Base-by-base conservation (phyloP, 2,888 invertebrate genomes). In the Keiferia lycopersicella region DNA sequence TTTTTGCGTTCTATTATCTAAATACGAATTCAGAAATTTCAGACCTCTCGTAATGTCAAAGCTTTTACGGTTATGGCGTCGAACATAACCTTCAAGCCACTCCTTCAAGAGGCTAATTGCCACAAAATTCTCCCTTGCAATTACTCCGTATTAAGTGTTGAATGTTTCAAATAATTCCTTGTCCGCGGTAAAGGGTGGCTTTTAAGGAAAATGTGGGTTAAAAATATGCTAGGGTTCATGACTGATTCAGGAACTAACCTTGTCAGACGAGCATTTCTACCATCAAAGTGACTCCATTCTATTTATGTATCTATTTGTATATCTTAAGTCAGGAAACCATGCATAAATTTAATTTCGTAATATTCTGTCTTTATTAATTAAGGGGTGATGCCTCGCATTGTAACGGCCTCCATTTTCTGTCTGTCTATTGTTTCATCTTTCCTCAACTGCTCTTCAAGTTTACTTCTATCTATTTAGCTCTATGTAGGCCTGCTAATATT, bases 111-210 rank as follows among this genome's bases (percentile, higher is more conserved):
- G 26, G 56, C 56, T 56, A 56, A 56, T 56, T 56, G 34, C 56
- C 51, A 22, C 20, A 22, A 53, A 20, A 53, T 53, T 34, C 56
- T 30, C 34, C 34, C 30, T 56, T 34, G 56, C 51, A 65, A 62
- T 65, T 65, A 62, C 62, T 53, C 41, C 41, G 65, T 51, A 65
- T 65, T 62, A 62, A 26, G 59, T 65, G 65, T 65, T 62, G 62
- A 65, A 60, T 53, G 62, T 50, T 50, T 20, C 62, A 18, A 51
- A 60, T 62, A 59, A 65, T 39, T 65, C 39, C 58, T 39, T 39
- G 62, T 62, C 62, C 26, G 14, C 18, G 38, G 18, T 53, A 53
- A 53, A 20, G 58, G 20, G 48, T 26, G 30, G 26, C 57, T 48
- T 41, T 57, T 62, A 18, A 57, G 22, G 51, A 14, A 63, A 63